Base-by-base conservation (phyloP, 2,888 invertebrate genomes). In the Trachelus stipa region DNA sequence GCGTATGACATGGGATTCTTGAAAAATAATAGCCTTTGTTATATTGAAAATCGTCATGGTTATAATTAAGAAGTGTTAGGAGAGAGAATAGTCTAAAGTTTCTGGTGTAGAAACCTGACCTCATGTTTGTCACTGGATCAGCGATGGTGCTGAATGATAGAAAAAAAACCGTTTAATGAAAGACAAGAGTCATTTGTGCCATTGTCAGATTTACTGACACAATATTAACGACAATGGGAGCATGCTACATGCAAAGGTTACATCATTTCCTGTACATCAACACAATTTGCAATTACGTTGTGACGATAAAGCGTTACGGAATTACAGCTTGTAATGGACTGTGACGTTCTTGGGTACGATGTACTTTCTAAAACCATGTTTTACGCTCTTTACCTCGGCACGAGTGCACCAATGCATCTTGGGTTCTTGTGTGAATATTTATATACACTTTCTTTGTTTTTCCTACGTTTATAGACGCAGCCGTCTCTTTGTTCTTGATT, bases 281-380 rank as follows among this genome's bases (percentile, higher is more conserved):
- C 71, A 82, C 82, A 85, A 87, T 88, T 85, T 86, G 81, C 83
- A 85, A 82, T 84, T 81, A 80, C 76, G 73, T 79, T 77, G 69
- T 79, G 79, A 78, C 84, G 84, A 84, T 82, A 84, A 84, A 80
- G 75, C 56, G 79, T 81, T 84, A 80, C 80, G 79, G 73, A 76
- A 73, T 81, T 85, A 81, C 83, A 81, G 81, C 30, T 30, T 31
- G 79, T 80, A 83, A 83, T 80, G 78, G 77, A 34, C 35, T 74
- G 77, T 78, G 80, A 77, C 83, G 82, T 78, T 77, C 75, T 78
- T 75, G 71, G 76, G 15, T 68, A 23, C 11, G 73, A 40, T 73
- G 73, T 75, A 83, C 82, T 83, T 83, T 82, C 83, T 81, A 82
- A 82, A 79, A 75, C 77, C 74, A 78, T 12, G 74, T 68, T 74